A percentile compares a stretch with the other conserved stretches of the same genome.
These are phyloP conservation scores for Syngnathus rostellatus DNA, from an alignment of 2,797 vertebrate genomes.

Conservation along the genomic window DNA sequence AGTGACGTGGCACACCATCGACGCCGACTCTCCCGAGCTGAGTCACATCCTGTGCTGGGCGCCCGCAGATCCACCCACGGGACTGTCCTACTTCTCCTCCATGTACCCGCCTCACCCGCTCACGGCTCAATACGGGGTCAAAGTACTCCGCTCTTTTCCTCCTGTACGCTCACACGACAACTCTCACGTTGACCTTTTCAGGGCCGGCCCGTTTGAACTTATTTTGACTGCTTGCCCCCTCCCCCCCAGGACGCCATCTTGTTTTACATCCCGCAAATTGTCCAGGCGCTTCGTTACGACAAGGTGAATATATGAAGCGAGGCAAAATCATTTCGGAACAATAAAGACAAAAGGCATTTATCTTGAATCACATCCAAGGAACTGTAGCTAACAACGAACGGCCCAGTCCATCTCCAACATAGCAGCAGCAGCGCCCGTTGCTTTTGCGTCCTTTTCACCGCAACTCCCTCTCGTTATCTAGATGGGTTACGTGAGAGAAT, in stretches of 20 bases:
- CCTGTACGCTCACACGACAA: slow-evolving; percentile 67
- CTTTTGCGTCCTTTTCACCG: no score
- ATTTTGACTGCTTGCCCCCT: not conserved
- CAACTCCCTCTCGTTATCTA: slow-evolving; percentile 30
- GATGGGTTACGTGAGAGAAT: slow-evolving; percentile 97
- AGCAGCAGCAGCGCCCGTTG: no score
- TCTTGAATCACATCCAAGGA: no score
- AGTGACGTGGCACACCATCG: slow-evolving; percentile 96
- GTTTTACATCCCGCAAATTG: slow-evolving; percentile 98
- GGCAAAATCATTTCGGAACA: no score
- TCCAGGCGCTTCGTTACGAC: slow-evolving; percentile 93
- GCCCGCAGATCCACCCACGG: slow-evolving; percentile 87
- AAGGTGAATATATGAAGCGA: slow-evolving; percentile 69
- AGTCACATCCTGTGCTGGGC: slow-evolving; percentile 95
- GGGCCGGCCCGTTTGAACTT: not conserved
- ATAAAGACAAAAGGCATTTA: no score
- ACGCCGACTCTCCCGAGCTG: slow-evolving; percentile 91
- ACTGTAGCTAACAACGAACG: no score
- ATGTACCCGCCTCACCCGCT: slow-evolving; percentile 94
- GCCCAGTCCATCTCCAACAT: no score
- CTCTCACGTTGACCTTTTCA: not conserved
- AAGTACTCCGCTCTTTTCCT: slow-evolving; percentile 92
- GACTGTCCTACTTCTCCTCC: slow-evolving; percentile 94
- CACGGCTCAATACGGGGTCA: slow-evolving; percentile 92
- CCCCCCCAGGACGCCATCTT: slow-evolving; percentile 84